These are phyloP conservation scores for Ranitomeya variabilis DNA, from an alignment of 2,113 vertebrate genomes.

Conservation along the genomic window DNA sequence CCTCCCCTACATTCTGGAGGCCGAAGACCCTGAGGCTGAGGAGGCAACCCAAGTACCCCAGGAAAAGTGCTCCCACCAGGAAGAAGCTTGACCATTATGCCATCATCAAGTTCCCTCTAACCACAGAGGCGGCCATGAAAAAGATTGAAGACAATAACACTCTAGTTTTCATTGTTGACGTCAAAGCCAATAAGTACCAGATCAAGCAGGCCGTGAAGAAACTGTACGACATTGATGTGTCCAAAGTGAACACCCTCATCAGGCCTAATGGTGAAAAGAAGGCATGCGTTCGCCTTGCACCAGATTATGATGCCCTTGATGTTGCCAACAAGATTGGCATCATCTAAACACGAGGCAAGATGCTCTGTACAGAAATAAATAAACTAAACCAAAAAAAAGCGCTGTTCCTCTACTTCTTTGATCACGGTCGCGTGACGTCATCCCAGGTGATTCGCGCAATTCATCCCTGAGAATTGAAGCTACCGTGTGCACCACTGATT, in stretches of 20 bases:
- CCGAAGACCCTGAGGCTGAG: conserved; percentile 91
- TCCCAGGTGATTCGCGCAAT: no score
- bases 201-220: conserved; percentile 98
- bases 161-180: conserved; percentile 95
- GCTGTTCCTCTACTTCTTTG: no score
- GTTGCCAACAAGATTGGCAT: conserved; percentile 99
- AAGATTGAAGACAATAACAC: conserved; percentile 99
- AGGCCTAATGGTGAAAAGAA: conserved; percentile 98
- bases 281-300: conserved; percentile 94
- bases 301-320: conserved; percentile 96
- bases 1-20: conserved; percentile 90
- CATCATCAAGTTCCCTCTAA: conserved; percentile 98
- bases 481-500: no score
- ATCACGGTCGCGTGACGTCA: no score
- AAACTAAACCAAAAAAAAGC: no score
- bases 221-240: conserved; percentile 95
- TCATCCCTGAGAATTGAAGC: no score
- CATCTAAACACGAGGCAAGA: no score
- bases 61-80: conserved; percentile 93
- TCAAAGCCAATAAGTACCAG: conserved; percentile 98
- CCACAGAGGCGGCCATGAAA: conserved; percentile 98
- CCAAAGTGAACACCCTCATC: conserved; percentile 97
- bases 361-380: no score
- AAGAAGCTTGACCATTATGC: conserved; percentile 99
- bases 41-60: conserved; percentile 93